Percentiles rank a stretch among this genome's conserved stretches.
These are phyloP conservation scores for Elegia similella DNA, from an alignment of 2,888 invertebrate genomes.

Conservation along the genomic window DNA sequence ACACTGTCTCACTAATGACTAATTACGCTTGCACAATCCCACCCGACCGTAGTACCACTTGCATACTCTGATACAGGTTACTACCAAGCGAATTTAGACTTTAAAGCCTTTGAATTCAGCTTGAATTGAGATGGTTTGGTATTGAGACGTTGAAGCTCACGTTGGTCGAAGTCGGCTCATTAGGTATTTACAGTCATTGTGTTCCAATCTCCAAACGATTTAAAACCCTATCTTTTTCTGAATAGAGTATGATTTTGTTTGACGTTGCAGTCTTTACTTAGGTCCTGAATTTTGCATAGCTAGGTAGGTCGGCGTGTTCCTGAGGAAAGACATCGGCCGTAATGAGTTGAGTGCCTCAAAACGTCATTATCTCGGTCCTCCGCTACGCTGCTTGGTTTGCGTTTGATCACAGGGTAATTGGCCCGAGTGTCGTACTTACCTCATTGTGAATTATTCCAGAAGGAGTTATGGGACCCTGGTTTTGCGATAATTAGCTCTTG, in stretches of 20 bases:
- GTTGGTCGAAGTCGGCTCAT: constrained; percentile 58
- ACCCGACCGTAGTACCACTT: constrained; percentile 54
- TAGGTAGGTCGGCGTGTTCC: constrained; percentile 42
- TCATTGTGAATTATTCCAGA: background rate
- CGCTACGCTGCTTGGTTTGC: constrained; percentile 3
- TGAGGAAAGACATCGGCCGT: constrained; percentile 71
- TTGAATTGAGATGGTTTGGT: constrained; percentile 29
- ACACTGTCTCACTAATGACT: constrained; percentile 71
- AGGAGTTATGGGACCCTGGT: background rate
- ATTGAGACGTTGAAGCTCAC: constrained; percentile 53
- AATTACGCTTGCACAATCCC: constrained; percentile 74
- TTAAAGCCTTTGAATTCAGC: constrained; percentile 31
- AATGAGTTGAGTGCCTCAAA: constrained; percentile 77
- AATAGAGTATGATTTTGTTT: constrained; percentile 31
- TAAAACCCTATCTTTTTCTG: constrained; percentile 17
- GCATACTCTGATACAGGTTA: constrained; percentile 33
- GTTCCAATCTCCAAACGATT: constrained; percentile 31
- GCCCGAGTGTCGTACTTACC: constrained; percentile 9
- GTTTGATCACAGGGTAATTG: constrained; percentile 7
- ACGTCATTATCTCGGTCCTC: constrained; percentile 65
- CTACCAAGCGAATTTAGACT: constrained; percentile 37
- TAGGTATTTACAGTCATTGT: constrained; percentile 70
- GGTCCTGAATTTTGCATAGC: constrained; percentile 46
- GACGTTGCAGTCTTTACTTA: constrained; percentile 33
- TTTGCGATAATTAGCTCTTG: background rate